phyloP scores from a whole-genome alignment of 2,888 invertebrate species.

The Ectobius pallidus region DNA sequence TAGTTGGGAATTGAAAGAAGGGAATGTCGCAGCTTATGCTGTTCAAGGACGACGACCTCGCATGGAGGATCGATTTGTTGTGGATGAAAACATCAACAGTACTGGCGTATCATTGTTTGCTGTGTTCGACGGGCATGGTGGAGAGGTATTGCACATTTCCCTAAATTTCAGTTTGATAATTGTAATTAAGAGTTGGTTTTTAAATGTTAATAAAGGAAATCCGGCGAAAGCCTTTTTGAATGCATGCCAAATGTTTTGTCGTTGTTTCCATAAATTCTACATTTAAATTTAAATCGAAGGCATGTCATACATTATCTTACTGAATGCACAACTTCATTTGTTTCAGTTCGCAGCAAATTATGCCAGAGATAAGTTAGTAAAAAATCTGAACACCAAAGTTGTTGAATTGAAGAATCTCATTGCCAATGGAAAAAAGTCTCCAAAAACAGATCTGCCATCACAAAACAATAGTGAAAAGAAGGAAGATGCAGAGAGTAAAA shows the following conservation, averaged over 20 bases:
- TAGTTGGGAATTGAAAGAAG: slow-evolving; percentile 79
- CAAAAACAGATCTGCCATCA: background rate
- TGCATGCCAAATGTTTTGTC: too few relatives aligned
- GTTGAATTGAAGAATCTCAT: slow-evolving; percentile 73
- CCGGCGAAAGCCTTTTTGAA: too few relatives aligned
- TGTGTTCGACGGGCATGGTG: slow-evolving; percentile 95
- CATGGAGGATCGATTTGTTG: slow-evolving; percentile 95
- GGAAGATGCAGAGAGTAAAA: slow-evolving; percentile 53
- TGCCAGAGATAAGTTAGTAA: slow-evolving; percentile 85
- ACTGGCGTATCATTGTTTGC: slow-evolving; percentile 89
- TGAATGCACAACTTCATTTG: too few relatives aligned
- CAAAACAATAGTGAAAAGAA: slow-evolving; percentile 27
- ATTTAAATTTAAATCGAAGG: too few relatives aligned
- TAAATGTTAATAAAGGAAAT: too few relatives aligned
- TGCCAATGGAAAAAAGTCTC: slow-evolving; percentile 52
- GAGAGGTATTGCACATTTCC: slow-evolving; percentile 65
- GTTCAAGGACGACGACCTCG: slow-evolving; percentile 87
- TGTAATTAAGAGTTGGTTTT: too few relatives aligned
- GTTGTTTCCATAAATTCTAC: too few relatives aligned
- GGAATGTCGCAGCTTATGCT: slow-evolving; percentile 84
- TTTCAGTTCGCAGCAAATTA: slow-evolving; percentile 85
- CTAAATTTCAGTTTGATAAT: too few relatives aligned
- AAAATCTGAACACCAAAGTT: slow-evolving; percentile 78
- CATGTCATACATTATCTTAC: too few relatives aligned
- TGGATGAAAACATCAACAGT: slow-evolving; percentile 83